These are phyloP conservation scores for Parasteatoda tepidariorum DNA, from an alignment of 1,140 invertebrate species.

Conservation along the genomic window DNA sequence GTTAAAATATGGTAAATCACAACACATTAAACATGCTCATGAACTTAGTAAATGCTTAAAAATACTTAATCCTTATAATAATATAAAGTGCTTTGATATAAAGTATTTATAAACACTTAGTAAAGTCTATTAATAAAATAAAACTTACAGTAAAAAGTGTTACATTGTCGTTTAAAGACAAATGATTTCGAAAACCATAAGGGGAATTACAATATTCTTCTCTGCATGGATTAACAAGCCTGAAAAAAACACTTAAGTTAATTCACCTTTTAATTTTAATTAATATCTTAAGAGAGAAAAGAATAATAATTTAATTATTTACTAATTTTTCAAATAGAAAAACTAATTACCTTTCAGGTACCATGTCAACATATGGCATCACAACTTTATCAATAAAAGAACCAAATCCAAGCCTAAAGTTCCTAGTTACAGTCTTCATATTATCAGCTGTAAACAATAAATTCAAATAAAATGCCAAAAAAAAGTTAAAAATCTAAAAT, in stretches of 20 bases:
- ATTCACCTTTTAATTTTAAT: not conserved
- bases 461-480: not conserved
- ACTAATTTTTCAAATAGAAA: not conserved
- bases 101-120: too few relatives aligned
- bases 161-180: constrained; percentile 87
- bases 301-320: not conserved
- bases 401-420: constrained; percentile 95
- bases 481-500: too few relatives aligned
- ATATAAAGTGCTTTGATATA: too few relatives aligned
- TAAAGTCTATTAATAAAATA: too few relatives aligned
- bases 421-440: constrained; percentile 86
- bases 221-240: constrained; percentile 60
- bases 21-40: too few relatives aligned
- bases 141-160: constrained; percentile 69
- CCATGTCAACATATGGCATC: constrained; percentile 89
- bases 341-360: constrained; percentile 66
- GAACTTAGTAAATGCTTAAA: too few relatives aligned
- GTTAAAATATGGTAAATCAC: too few relatives aligned
- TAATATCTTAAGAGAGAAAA: too few relatives aligned
- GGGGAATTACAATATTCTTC: constrained; percentile 88
- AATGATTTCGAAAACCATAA: constrained; percentile 93
- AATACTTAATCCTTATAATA: too few relatives aligned
- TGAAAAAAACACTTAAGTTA: not conserved
- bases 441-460: constrained; percentile 41
- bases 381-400: constrained; percentile 99